Evolutionary conservation across 2,888 invertebrate species (phyloP), one percentile per base, ranked within the genome.

Genomic region (Minunthozetes semirufus): DNA sequence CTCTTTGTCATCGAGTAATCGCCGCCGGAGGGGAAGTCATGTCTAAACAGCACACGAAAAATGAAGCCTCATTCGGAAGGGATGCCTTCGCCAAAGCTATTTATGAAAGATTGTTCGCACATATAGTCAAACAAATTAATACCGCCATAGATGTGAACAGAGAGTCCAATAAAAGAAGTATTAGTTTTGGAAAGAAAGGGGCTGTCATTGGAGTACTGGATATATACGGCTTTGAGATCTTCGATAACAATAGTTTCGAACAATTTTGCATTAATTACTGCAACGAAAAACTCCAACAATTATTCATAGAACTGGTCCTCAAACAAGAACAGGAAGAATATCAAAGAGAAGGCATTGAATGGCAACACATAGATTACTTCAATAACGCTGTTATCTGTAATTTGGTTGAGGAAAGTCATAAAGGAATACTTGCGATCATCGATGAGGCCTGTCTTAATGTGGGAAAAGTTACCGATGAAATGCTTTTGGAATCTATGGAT

Each of bases 221-320:
- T 82, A 99, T 99, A 81, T 99, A 98, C 83, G 98, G 98, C 25
- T 99, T 98, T 84, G 98, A 99, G 86, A 95, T 98, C 79, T 96
- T 99, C 83, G 95, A 96, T 80, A 88, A 88, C 42, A 98, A 98
- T 84, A 75, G 75, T 29, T 86, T 98, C 84, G 98, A 98, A 83
- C 98, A 98, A 85, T 94, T 98, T 84, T 98, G 97, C 84, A 98
- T 98, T 82, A 98, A 98, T 85, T 98, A 97, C 84, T 98, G 97
- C 82, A 98, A 98, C 83, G 98, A 98, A 85, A 98, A 98, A 83
- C 86, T 98, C 78, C 98, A 98, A 82, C 98, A 98, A 83, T 86
- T 98, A 48, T 98, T 98, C 82, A 98, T 98, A 81, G 97, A 98
- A 84, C 85, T 99, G 84, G 98, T 98, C 42, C 84, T 99, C 77